These are phyloP conservation scores for silkworm (Bombyx mori) DNA, from an alignment of 1,140 invertebrate genomes.

Conservation along the genomic window DNA sequence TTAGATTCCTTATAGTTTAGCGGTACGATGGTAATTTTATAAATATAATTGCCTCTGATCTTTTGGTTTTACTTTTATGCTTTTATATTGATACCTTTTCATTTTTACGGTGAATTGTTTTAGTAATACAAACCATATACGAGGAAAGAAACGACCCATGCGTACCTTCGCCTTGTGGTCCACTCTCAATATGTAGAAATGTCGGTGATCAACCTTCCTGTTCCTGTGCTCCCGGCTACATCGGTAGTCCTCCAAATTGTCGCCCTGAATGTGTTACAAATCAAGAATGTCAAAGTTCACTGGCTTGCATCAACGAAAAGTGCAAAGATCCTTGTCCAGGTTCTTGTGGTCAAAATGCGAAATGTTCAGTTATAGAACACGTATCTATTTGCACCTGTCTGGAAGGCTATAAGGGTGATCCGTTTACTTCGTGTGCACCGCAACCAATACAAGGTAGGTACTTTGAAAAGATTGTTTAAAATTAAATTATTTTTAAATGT, in stretches of 20 bases:
- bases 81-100: conserved; percentile 17
- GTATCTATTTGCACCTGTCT: conserved; percentile 76
- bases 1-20: too few relatives aligned
- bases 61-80: conserved; percentile 11
- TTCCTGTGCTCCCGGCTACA: conserved; percentile 73
- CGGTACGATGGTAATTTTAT: not conserved
- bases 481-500: not conserved
- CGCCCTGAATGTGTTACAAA: conserved; percentile 78
- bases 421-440: conserved; percentile 72
- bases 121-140: conserved; percentile 41
- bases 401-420: conserved; percentile 76
- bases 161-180: conserved; percentile 77
- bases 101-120: conserved; percentile 10
- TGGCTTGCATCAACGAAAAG: conserved; percentile 76
- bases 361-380: conserved; percentile 76
- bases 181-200: conserved; percentile 76
- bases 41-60: not conserved
- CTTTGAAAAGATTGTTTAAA: not conserved
- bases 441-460: conserved; percentile 66
- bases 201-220: conserved; percentile 73
- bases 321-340: conserved; percentile 78
- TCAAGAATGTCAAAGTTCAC: conserved; percentile 74
- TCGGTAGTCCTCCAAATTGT: conserved; percentile 77
- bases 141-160: conserved; percentile 67
- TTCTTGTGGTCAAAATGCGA: conserved; percentile 75